phyloP scores from a whole-genome alignment of 2,888 invertebrate species.

The Augochlorella aurata region DNA sequence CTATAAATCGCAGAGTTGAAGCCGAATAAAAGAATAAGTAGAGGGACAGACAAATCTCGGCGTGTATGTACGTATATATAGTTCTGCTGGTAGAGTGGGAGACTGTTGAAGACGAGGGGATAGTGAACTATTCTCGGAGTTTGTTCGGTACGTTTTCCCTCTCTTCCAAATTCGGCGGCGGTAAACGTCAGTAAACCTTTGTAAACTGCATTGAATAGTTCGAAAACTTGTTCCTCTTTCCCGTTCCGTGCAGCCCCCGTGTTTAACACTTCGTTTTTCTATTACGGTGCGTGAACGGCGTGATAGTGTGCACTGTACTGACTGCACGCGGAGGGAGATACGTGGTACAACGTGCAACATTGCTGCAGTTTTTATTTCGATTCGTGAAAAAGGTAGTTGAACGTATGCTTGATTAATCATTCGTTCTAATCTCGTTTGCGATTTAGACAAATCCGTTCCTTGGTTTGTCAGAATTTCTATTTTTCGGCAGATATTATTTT shows the following conservation, averaged over 20 bases:
- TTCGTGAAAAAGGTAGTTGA: conserved; percentile 28
- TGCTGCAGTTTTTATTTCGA: background rate
- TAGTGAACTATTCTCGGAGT: conserved; percentile 80
- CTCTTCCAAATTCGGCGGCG: conserved; percentile 59
- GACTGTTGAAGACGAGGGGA: conserved; percentile 50
- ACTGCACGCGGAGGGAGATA: background rate
- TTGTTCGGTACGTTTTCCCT: conserved; percentile 56
- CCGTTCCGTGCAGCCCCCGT: background rate
- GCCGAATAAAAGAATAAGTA: conserved; percentile 19
- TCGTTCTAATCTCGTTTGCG: background rate
- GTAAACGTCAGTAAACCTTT: conserved; percentile 68
- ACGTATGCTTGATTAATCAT: background rate
- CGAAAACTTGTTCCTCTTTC: conserved; percentile 26
- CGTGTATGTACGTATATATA: conserved; percentile 61
- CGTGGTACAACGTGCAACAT: background rate
- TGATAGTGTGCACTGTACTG: conserved; percentile 4
- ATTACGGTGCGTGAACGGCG: conserved; percentile 3
- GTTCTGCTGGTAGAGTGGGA: conserved; percentile 54
- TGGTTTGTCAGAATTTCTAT: background rate
- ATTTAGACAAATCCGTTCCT: background rate
- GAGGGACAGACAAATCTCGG: conserved; percentile 54
- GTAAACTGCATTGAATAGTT: conserved; percentile 56
- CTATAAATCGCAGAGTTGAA: conserved; percentile 12
- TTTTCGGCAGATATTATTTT: background rate
- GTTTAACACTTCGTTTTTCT: background rate